These are phyloP conservation scores for Aspiorhynchus laticeps DNA, from an alignment of 2,113 vertebrate species.

Conservation along the genomic window DNA sequence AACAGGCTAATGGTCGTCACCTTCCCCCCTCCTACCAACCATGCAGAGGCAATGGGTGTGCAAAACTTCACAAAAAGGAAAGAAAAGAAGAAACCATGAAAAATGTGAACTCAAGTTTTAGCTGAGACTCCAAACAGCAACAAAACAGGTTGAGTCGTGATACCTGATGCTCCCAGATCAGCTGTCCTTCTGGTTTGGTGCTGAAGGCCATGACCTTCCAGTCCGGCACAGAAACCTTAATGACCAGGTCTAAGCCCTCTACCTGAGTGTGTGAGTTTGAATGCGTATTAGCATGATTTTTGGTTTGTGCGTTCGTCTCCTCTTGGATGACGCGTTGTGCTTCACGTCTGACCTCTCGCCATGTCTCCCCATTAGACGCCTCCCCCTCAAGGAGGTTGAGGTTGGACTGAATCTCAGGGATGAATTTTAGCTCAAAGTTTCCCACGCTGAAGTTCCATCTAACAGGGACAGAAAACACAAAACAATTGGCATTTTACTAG, in stretches of 20 bases:
- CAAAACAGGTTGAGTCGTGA: too few relatives aligned
- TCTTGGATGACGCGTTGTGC: constrained; percentile 85
- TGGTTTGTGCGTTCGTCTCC: constrained; percentile 65
- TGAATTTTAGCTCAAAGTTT: constrained; percentile 92
- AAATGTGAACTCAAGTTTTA: not conserved
- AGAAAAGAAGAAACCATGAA: not conserved
- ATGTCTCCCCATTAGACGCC: constrained; percentile 69
- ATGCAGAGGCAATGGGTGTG: constrained; percentile 94
- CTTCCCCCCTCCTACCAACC: constrained; percentile 92
- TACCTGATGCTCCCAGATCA: constrained; percentile 98
- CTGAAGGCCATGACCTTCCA: constrained; percentile 98
- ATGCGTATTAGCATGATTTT: constrained; percentile 49
- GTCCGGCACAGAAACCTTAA: constrained; percentile 95
- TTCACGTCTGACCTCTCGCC: constrained; percentile 77
- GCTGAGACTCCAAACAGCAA: not conserved
- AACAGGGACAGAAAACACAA: not conserved
- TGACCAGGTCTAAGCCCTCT: constrained; percentile 83
- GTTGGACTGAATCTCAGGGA: constrained; percentile 83
- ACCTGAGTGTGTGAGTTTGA: constrained; percentile 74
- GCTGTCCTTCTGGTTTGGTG: constrained; percentile 80
- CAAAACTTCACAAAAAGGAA: constrained; percentile 82
- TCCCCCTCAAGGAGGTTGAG: constrained; percentile 88
- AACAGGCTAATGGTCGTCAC: constrained; percentile 94
- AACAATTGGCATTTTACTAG: not conserved
- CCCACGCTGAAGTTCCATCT: constrained; percentile 99